Evolutionary conservation across 2,113 vertebrate genomes (phyloP), one percentile per base, ranked within the genome.

Genomic region (Collichthys lucidus): DNA sequence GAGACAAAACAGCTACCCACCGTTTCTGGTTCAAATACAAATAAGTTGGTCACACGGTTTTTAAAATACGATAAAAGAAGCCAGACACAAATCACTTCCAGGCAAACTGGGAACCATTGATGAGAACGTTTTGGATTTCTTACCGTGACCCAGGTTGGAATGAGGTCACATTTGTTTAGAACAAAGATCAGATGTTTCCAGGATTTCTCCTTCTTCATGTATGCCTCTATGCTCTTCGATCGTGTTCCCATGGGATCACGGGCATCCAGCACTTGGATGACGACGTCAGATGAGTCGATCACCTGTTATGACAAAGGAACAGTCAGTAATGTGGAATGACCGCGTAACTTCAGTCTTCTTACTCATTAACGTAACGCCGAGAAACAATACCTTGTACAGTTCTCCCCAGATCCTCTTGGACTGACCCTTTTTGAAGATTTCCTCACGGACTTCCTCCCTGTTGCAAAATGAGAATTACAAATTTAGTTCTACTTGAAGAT

Each of bases 121-220:
- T 4, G 5, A 73, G 50, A 1, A 6, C 3, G 1, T n/a, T 59
- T 16, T 16, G 31, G 4, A 79, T 19, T 80, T 90, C 96, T 95
- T 92, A 99, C 98, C 10, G 98, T 99, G 73, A 96, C 98, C 98
- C 98, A 99, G 66, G 98, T 95, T 42, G 98, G 98, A 92, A 99
- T 93, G 50, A 99, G 97, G 84, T 99, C 98, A 93, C 98, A 99
- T 78, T 99, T 99, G 91, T 99, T 99, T 11, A 99, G 94, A 74
- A 99, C 97, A 89, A 99, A 99, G 88, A 99, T 97, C 12, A 99
- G 95, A 78, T 99, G 97, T 74, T 99, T 99, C 98, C 98, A 99
- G 12, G 95, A 91, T 60, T 99, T 99, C 91, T 99, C 98, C 89
- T 98, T 99, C 90, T 97, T 99, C 65, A 99, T 65, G n/a, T 98